Evolutionary conservation across 1,140 invertebrate genomes (phyloP).

Genomic region (Oppia nitens): DNA sequence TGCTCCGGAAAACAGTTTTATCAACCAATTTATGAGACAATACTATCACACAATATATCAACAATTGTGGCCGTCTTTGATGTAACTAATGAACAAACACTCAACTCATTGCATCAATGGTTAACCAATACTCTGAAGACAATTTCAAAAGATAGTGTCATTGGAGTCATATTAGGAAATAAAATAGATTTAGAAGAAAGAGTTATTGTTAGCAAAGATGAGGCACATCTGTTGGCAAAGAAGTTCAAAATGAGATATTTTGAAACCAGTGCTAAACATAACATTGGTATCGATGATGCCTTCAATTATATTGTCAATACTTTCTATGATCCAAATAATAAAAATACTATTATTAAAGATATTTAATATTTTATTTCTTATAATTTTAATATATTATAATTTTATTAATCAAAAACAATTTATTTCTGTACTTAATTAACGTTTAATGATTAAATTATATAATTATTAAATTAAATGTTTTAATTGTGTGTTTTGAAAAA

Average conservation of each 20-base stretch:
- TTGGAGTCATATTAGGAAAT: conserved; percentile 14
- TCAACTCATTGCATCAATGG: neutral
- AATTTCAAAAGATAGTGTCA: neutral
- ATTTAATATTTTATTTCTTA: too few species aligned
- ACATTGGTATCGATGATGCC: conserved; percentile 7
- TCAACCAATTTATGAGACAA: neutral
- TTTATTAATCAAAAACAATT: too few species aligned
- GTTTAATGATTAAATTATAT: too few species aligned
- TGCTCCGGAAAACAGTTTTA: conserved; percentile 11
- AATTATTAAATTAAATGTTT: too few species aligned
- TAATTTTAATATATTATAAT: too few species aligned
- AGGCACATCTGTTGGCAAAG: conserved; percentile 9
- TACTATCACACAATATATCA: conserved; percentile 4
- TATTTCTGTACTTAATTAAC: too few species aligned
- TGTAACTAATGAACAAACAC: conserved; percentile 9
- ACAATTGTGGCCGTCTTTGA: conserved; percentile 14
- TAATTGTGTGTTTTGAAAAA: too few species aligned
- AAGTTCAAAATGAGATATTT: conserved; percentile 14
- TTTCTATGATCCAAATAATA: too few species aligned
- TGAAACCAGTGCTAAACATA: conserved; percentile 4
- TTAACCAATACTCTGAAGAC: neutral
- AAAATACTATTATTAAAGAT: too few species aligned
- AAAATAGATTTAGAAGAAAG: conserved; percentile 13
- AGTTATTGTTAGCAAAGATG: neutral
- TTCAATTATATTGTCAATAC: conserved; percentile 9